A percentile compares a stretch with the other conserved stretches of the same genome.
Conservation (phyloP, 2,797 vertebrate genomes). For the Spinibarbus caldwelli region DNA sequence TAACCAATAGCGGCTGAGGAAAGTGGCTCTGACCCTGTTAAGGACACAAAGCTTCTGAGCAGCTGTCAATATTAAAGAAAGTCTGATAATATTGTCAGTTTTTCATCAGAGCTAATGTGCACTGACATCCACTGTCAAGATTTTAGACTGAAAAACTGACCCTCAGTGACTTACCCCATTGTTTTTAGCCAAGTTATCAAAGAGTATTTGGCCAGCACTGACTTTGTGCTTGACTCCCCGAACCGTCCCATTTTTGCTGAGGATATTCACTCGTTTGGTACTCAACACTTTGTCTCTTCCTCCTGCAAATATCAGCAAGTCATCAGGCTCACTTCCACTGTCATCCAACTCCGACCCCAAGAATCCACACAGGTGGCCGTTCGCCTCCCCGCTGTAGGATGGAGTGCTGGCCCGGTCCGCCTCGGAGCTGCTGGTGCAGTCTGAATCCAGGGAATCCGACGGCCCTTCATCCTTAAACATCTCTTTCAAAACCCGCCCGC, state of each 20-base stretch:
- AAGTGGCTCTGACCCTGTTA: constrained; percentile 37
- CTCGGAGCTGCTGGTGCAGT: constrained; percentile 90
- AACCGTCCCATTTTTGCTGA: constrained; percentile 97
- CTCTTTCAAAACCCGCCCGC: constrained; percentile 93
- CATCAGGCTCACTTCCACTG: constrained; percentile 85
- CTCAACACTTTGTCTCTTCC: constrained; percentile 82
- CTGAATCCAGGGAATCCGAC: constrained; percentile 89
- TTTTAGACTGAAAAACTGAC: not conserved
- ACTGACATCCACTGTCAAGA: not conserved
- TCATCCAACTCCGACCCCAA: constrained; percentile 84
- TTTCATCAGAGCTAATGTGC: not conserved
- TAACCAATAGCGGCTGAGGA: constrained; percentile 42
- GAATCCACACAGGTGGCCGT: constrained; percentile 78
- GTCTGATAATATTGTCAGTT: not conserved
- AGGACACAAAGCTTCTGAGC: constrained; percentile 34
- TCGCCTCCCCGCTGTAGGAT: constrained; percentile 80
- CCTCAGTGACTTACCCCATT: constrained; percentile 82
- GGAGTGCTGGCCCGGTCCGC: constrained; percentile 84
- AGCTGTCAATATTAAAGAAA: not conserved
- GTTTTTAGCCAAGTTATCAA: constrained; percentile 88
- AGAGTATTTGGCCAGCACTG: constrained; percentile 93
- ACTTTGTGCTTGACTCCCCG: constrained; percentile 98
- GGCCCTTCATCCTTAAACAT: constrained; percentile 89
- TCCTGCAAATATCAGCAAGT: constrained; percentile 86
- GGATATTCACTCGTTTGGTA: constrained; percentile 92